Percentiles rank a stretch among this genome's conserved stretches.
These are phyloP conservation scores for Drosophila paranaensis DNA, from an alignment of 2,888 invertebrate species.

Conservation along the genomic window DNA sequence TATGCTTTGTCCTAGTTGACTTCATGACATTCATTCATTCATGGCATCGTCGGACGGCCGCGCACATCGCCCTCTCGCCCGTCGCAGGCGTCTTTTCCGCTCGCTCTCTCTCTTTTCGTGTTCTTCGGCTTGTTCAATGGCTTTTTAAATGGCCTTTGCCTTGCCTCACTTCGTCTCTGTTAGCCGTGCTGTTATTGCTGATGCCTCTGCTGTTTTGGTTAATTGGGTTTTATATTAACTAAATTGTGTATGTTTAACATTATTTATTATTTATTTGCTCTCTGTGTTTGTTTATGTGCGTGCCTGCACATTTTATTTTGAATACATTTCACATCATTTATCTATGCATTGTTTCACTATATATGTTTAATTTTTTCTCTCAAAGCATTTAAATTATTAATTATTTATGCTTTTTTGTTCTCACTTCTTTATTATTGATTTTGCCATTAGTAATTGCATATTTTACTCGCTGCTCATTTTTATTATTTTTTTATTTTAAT, in stretches of 20 bases:
- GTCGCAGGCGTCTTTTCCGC: conserved; percentile 4
- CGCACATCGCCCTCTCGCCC: conserved; percentile 9
- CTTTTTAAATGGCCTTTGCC: conserved; percentile 64
- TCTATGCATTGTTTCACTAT: conserved; percentile 49
- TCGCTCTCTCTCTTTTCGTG: conserved; percentile 27
- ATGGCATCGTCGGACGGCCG: conserved; percentile 55
- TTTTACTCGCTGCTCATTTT: conserved; percentile 62
- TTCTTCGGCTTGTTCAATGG: conserved; percentile 54
- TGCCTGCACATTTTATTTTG: conserved; percentile 46
- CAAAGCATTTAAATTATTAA: conserved; percentile 68
- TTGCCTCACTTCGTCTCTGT: conserved; percentile 37
- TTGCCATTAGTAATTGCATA: conserved; percentile 64
- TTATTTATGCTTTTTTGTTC: conserved; percentile 41
- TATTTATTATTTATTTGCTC: conserved; percentile 71
- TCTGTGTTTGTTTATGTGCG: conserved; percentile 34
- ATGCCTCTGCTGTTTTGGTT: conserved; percentile 46
- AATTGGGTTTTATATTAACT: conserved; percentile 78
- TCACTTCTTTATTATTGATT: conserved; percentile 56
- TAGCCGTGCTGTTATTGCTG: conserved; percentile 36
- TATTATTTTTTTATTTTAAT: conserved; percentile 67
- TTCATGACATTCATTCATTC: conserved; percentile 80
- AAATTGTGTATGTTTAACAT: conserved; percentile 76
- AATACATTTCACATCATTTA: conserved; percentile 66
- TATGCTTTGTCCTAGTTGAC: conserved; percentile 79
- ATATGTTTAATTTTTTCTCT: conserved; percentile 1